Percentiles rank a stretch among this genome's conserved stretches.
Evolutionary conservation across 2,797 vertebrate genomes (phyloP).

Genomic region (Lophius americanus): DNA sequence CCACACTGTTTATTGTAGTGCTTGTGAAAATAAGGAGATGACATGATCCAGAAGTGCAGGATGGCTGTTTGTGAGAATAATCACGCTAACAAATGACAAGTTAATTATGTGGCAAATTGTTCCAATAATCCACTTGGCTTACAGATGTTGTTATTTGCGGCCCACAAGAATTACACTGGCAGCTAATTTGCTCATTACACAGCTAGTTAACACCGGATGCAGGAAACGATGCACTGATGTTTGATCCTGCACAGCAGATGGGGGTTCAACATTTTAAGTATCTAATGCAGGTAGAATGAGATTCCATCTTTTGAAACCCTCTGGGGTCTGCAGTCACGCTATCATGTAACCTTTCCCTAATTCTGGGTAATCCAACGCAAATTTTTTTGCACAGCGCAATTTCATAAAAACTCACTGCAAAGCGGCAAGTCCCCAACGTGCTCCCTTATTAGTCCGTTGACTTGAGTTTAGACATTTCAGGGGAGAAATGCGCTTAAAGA

Average conservation of each 20-base stretch:
- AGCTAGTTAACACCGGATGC: conserved; percentile 35
- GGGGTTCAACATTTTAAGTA: not conserved
- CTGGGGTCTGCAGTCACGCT: too few species aligned
- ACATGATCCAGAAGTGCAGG: conserved; percentile 76
- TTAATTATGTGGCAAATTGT: conserved; percentile 92
- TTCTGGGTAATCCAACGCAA: too few species aligned
- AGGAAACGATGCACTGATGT: conserved; percentile 14
- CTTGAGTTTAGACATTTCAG: too few species aligned
- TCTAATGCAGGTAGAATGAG: not conserved
- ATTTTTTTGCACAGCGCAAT: too few species aligned
- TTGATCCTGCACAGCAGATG: conserved; percentile 34
- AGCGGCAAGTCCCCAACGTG: too few species aligned
- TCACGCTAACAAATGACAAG: conserved; percentile 83
- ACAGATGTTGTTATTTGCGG: conserved; percentile 71
- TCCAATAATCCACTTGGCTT: conserved; percentile 58
- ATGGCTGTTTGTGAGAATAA: conserved; percentile 84
- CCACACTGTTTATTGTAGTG: conserved; percentile 84
- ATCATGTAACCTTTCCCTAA: too few species aligned
- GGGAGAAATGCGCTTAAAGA: too few species aligned
- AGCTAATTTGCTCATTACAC: conserved; percentile 66
- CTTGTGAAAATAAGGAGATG: conserved; percentile 87
- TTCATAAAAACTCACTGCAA: too few species aligned
- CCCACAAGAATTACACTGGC: conserved; percentile 75
- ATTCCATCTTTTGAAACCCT: conserved; percentile 7
- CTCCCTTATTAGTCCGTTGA: too few species aligned